These are phyloP conservation scores for Lissonota sp. DNA, from an alignment of 2,888 invertebrate species.

Conservation along the genomic window DNA sequence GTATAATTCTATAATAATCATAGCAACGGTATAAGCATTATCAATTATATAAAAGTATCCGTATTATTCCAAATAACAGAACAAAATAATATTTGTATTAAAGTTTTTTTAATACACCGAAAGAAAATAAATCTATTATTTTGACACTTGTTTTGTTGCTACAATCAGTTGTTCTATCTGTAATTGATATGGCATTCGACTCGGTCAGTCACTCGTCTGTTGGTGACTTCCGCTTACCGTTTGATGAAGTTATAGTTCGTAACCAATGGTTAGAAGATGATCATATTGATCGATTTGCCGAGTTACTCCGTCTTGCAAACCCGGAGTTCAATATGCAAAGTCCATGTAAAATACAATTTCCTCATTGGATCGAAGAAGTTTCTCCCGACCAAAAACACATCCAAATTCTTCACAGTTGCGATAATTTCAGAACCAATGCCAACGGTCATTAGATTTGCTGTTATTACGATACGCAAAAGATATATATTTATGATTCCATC, in stretches of 20 bases:
- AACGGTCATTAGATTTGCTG: too few species aligned
- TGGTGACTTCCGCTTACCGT: background rate
- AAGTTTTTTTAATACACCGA: too few species aligned
- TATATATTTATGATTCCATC: too few species aligned
- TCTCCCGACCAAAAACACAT: conserved; percentile 7
- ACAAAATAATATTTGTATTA: too few species aligned
- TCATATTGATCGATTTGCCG: conserved; percentile 35
- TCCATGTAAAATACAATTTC: conserved; percentile 28
- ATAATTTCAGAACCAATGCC: too few species aligned
- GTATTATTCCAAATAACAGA: too few species aligned
- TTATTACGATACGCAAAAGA: too few species aligned
- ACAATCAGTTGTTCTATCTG: too few species aligned
- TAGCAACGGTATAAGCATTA: background rate
- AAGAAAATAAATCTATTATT: background rate
- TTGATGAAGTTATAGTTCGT: conserved; percentile 24
- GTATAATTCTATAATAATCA: background rate
- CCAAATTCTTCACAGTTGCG: too few species aligned
- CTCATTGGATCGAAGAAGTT: conserved; percentile 19
- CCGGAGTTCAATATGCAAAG: conserved; percentile 26
- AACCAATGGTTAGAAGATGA: conserved; percentile 18
- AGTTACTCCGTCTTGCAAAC: conserved; percentile 25
- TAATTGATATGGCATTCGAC: background rate
- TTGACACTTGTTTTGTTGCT: too few species aligned
- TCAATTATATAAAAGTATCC: background rate
- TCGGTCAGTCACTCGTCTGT: background rate